Percentiles rank a stretch among this genome's conserved stretches.
phyloP scores from a whole-genome alignment of 2,797 vertebrate genomes.

The Meda fulgida region DNA sequence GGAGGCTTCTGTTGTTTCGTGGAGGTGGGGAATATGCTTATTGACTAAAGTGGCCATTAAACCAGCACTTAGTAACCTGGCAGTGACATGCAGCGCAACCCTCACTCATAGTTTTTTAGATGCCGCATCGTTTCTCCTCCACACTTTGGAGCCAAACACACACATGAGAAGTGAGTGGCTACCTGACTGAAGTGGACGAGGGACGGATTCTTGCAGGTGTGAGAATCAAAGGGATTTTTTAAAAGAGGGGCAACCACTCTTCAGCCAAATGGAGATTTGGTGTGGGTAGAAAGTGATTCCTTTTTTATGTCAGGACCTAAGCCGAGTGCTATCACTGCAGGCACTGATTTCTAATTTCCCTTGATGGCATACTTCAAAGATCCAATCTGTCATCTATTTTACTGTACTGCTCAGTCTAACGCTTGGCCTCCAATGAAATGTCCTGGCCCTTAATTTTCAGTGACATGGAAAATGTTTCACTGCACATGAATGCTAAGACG shows the following conservation, averaged over 20 bases:
- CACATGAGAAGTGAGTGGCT: constrained; percentile 25
- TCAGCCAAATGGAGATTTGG: constrained; percentile 49
- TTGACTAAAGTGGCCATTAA: constrained; percentile 54
- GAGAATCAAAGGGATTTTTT: constrained; percentile 42
- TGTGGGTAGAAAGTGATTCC: constrained; percentile 36
- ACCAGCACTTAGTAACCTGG: constrained; percentile 49
- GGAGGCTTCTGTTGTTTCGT: constrained; percentile 26
- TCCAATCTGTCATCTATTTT: constrained; percentile 52
- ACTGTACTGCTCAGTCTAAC: constrained; percentile 48
- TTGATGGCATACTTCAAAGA: constrained; percentile 53
- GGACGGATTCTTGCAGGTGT: constrained; percentile 60
- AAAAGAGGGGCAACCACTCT: constrained; percentile 43
- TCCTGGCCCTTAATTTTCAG: constrained; percentile 63
- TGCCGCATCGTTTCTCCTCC: constrained; percentile 13
- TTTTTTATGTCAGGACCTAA: constrained; percentile 45
- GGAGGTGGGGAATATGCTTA: constrained; percentile 38
- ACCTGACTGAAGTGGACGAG: constrained; percentile 27
- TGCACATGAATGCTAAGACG: constrained; percentile 70
- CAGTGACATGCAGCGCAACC: constrained; percentile 32
- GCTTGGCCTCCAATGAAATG: constrained; percentile 61
- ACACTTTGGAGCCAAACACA: constrained; percentile 27
- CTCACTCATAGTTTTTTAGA: constrained; percentile 32
- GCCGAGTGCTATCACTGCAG: constrained; percentile 29
- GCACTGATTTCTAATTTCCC: constrained; percentile 48
- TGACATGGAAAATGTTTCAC: constrained; percentile 64